These are phyloP conservation scores for Drosophila rhopaloa DNA, from an alignment of 1,140 invertebrate genomes.

Conservation along the genomic window DNA sequence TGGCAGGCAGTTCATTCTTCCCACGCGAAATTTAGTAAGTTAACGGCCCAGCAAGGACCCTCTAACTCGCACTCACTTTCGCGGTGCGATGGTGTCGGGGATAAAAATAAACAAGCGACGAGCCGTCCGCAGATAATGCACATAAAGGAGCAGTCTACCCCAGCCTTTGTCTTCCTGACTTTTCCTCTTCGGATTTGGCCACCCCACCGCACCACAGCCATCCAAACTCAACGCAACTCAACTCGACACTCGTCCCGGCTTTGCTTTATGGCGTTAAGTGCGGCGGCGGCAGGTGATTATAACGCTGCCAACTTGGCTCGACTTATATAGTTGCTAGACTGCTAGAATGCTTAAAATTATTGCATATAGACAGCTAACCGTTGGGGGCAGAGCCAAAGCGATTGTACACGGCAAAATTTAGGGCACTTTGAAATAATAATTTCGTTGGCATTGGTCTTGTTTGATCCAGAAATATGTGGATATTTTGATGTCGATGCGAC, in stretches of 20 bases:
- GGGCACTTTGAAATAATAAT: neutral
- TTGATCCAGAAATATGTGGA: neutral
- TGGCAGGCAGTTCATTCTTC: slow-evolving; percentile 38
- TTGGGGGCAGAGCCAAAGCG: neutral
- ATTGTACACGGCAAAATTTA: neutral
- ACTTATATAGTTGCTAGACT: slow-evolving; percentile 39
- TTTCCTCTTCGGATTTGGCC: slow-evolving; percentile 12
- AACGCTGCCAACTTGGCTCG: slow-evolving; percentile 30
- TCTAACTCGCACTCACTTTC: slow-evolving; percentile 31
- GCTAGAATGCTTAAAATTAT: slow-evolving; percentile 35
- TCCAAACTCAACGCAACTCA: slow-evolving; percentile 16
- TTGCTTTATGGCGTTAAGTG: slow-evolving; percentile 44
- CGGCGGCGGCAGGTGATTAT: slow-evolving; percentile 46
- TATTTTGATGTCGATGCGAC: neutral
- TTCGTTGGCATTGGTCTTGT: neutral
- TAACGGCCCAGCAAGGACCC: slow-evolving; percentile 50
- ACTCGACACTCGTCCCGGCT: slow-evolving; percentile 24
- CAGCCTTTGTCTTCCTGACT: slow-evolving; percentile 1
- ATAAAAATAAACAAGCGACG: slow-evolving; percentile 43
- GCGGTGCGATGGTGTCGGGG: slow-evolving; percentile 40
- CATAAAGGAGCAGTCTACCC: slow-evolving; percentile 40
- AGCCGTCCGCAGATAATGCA: slow-evolving; percentile 31
- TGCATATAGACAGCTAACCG: slow-evolving; percentile 34
- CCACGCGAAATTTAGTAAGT: slow-evolving; percentile 58
- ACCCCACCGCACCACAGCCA: neutral